Evolutionary conservation across 2,797 vertebrate genomes (phyloP).

Genomic region (Chanos chanos): DNA sequence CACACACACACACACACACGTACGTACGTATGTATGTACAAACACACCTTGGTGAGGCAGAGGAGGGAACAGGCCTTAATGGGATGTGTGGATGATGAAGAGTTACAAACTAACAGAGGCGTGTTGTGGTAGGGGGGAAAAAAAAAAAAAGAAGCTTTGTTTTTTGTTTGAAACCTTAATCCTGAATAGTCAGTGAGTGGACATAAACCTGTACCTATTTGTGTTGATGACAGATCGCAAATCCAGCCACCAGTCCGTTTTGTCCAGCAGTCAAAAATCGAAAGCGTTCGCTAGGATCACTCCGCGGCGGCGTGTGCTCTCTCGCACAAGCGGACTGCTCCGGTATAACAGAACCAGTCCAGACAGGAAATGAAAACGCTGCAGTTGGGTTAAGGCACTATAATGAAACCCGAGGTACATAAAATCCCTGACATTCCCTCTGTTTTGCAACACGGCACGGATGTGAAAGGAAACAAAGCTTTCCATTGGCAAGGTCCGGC

Average conservation of each 20-base stretch:
- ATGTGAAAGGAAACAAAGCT: constrained; percentile 75
- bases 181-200: constrained; percentile 2
- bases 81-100: constrained; percentile 56
- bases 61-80: constrained; percentile 57
- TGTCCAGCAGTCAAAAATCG: constrained; percentile 15
- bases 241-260: constrained; percentile 70
- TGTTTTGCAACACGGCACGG: constrained; percentile 87
- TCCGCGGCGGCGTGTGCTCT: constrained; percentile 43
- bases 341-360: background rate
- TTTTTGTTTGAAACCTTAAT: constrained; percentile 43
- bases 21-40: constrained; percentile 20
- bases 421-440: constrained; percentile 99
- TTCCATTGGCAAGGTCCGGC: constrained; percentile 55
- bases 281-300: background rate
- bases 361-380: constrained; percentile 51
- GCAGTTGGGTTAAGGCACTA: constrained; percentile 95
- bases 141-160: constrained; percentile 36
- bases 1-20: constrained; percentile 19
- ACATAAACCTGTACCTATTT: constrained; percentile 20
- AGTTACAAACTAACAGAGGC: constrained; percentile 56
- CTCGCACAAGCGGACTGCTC: constrained; percentile 18
- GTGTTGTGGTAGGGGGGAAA: background rate
- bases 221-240: constrained; percentile 65
- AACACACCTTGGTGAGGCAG: constrained; percentile 48
- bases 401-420: constrained; percentile 99